phyloP scores from a whole-genome alignment of 2,797 vertebrate genomes.

The Sebastes steindachneri region DNA sequence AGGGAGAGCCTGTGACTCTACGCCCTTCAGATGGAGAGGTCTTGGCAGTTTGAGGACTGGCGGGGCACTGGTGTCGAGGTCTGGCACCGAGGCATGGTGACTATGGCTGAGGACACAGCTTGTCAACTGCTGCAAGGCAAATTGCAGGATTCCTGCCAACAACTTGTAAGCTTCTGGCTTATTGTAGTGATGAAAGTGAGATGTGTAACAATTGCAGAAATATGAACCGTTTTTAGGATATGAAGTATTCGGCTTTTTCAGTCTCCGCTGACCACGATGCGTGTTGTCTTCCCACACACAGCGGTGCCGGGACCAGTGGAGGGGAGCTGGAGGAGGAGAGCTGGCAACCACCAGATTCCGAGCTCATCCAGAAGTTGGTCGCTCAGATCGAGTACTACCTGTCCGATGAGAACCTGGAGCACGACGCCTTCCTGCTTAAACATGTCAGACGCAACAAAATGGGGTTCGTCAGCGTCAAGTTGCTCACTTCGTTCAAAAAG shows the following conservation, averaged over 20 bases:
- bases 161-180: constrained; percentile 25
- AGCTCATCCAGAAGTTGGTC: constrained; percentile 92
- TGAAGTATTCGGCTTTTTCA: background rate
- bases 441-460: constrained; percentile 96
- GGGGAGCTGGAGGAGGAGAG: constrained; percentile 92
- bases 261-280: constrained; percentile 23
- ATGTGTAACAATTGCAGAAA: constrained; percentile 35
- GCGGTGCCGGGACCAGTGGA: constrained; percentile 87
- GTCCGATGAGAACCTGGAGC: constrained; percentile 97
- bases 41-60: constrained; percentile 46
- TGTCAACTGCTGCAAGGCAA: constrained; percentile 29
- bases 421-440: constrained; percentile 96
- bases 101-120: constrained; percentile 21
- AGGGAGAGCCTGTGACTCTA: constrained; percentile 61
- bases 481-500: constrained; percentile 99
- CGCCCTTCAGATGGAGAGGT: constrained; percentile 73
- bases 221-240: constrained; percentile 2
- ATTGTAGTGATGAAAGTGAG: constrained; percentile 43
- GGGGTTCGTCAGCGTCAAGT: constrained; percentile 96
- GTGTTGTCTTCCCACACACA: constrained; percentile 69
- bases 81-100: constrained; percentile 54
- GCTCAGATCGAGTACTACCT: constrained; percentile 97
- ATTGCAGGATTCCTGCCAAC: constrained; percentile 35
- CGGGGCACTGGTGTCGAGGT: constrained; percentile 40
- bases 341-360: constrained; percentile 92